phyloP scores from a whole-genome alignment of 1,140 invertebrate genomes.

The Aphelinus certus region DNA sequence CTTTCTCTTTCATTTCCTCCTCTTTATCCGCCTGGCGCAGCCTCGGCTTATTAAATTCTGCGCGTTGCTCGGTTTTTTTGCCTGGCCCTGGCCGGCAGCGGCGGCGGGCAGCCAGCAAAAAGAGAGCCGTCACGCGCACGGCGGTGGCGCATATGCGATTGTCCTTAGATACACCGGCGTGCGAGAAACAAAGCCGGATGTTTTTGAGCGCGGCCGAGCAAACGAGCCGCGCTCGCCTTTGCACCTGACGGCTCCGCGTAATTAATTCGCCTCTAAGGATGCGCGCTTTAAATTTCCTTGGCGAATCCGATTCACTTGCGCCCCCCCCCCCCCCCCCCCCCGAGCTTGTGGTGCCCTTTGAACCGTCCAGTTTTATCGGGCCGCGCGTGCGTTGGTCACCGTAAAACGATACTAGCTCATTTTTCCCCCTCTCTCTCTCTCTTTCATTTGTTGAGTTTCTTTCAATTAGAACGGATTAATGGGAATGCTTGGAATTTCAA shows the following conservation, averaged over 20 bases:
- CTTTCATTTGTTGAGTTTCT: too few relatives aligned
- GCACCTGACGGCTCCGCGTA: constrained; percentile 26
- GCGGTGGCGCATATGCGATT: background rate
- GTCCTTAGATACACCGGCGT: constrained; percentile 2
- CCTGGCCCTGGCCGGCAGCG: background rate
- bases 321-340: too few relatives aligned
- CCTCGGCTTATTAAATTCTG: constrained; percentile 31
- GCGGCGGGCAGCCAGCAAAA: too few relatives aligned
- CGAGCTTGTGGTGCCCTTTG: too few relatives aligned
- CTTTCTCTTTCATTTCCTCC: constrained; percentile 28
- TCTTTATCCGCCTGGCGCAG: constrained; percentile 33
- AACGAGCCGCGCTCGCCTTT: background rate
- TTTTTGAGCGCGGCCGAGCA: constrained; percentile 6
- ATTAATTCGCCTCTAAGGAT: constrained; percentile 38
- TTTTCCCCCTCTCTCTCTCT: too few relatives aligned
- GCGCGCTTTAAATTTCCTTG: constrained; percentile 10
- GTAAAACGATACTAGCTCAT: too few relatives aligned
- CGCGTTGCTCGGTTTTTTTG: background rate
- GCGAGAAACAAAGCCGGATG: constrained; percentile 17
- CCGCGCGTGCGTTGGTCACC: too few relatives aligned
- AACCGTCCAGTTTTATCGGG: too few relatives aligned
- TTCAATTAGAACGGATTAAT: too few relatives aligned
- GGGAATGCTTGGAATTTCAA: too few relatives aligned
- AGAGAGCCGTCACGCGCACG: background rate
- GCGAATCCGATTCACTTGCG: constrained; percentile 18